These are phyloP conservation scores for Euglossa dilemma DNA, from an alignment of 1,140 invertebrate species.

Conservation along the genomic window DNA sequence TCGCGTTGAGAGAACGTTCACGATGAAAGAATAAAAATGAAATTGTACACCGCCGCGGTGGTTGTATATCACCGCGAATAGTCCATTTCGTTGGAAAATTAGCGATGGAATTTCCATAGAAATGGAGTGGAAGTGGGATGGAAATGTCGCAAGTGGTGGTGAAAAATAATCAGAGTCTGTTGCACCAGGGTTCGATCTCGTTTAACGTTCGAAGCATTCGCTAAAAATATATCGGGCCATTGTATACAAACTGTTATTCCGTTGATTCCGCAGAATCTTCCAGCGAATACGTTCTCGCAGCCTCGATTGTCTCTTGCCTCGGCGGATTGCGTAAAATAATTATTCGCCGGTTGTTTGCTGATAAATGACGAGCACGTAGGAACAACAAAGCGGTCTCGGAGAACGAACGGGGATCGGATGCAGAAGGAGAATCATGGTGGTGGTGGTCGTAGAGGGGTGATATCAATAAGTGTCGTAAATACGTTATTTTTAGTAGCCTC, in stretches of 20 bases:
- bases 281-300: not conserved
- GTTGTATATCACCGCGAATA: too few species aligned
- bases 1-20: too few species aligned
- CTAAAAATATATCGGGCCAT: not conserved
- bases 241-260: not conserved
- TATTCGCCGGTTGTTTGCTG: slow-evolving; percentile 1
- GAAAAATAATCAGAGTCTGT: not conserved
- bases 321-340: slow-evolving; percentile 7
- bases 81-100: too few species aligned
- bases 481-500: slow-evolving; percentile 67
- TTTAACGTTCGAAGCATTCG: not conserved
- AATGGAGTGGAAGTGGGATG: too few species aligned
- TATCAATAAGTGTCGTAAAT: slow-evolving; percentile 67
- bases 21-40: too few species aligned
- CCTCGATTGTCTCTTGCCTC: not conserved
- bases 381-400: not conserved
- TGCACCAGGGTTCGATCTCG: not conserved
- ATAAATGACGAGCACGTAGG: not conserved
- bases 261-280: not conserved
- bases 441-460: slow-evolving; percentile 19
- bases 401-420: slow-evolving; percentile 4
- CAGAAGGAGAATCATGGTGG: not conserved
- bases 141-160: too few species aligned
- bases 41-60: too few species aligned
- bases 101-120: too few species aligned